Evolutionary conservation across 1,140 invertebrate species (phyloP), one percentile per base, ranked within the genome.

Genomic region (Megathymus violae): DNA sequence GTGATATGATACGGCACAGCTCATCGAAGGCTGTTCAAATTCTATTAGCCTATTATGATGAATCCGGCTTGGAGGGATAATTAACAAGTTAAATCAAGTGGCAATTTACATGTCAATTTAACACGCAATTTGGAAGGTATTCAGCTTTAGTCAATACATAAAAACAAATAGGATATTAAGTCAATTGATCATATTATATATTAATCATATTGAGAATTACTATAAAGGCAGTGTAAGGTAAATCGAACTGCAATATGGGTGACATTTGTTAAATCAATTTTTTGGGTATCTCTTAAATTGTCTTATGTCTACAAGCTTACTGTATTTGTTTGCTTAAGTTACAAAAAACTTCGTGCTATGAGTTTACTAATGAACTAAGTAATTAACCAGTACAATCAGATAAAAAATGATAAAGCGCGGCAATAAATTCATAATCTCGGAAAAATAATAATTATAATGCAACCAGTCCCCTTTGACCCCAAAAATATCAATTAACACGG

Each of bases 401-500:
- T 46, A 19, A 58, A 15, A 58, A 44, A 46, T 58, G 52, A 56
- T 56, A 56, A 43, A 46, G 43, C 6, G 6, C 40, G 4, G 7
- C 4, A 34, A 59, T 59, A 59, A 59, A 58, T 58, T 43, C 40
- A 46, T 13, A 58, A 47, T 59, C 44, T 59, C n/a, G 27, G 54
- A 22, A 48, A 59, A 59, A 59, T 43, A 59, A 47, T 59, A 46
- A 59, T 43, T 43, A 31, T 41, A 59, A 36, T 47, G 43, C 56
- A 13, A 14, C 44, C 27, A 9, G 22, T n/a, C 69, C 70, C 70
- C 63, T 68, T 67, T 76, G 75, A 78, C 81, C 74, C 75, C 51
- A 76, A 78, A 78, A 81, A 73, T 70, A 73, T 72, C 71, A 84
- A 85, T 84, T 81, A n/a, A n/a, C n/a, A 43, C 51, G 43, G 15